Evolutionary conservation across 2,113 vertebrate species (phyloP).

Genomic region (Saccopteryx bilineata): DNA sequence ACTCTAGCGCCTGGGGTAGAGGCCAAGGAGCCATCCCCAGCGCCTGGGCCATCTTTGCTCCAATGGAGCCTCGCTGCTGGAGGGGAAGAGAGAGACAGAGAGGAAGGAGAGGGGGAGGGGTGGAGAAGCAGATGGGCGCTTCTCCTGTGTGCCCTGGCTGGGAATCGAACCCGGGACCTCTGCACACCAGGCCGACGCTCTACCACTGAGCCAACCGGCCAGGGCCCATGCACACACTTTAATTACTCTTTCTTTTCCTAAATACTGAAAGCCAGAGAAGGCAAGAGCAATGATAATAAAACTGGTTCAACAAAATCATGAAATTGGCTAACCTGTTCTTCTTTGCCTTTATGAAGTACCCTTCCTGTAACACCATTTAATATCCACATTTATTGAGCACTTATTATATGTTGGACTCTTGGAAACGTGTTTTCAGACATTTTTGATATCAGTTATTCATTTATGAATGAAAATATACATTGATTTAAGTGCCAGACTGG

Average conservation of each 20-base stretch:
- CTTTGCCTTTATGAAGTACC: not conserved
- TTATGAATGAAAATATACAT: not conserved
- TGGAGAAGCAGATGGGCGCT: no score
- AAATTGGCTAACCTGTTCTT: not conserved
- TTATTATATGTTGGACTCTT: not conserved
- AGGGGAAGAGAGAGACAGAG: no score
- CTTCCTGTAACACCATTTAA: slow-evolving; percentile 33
- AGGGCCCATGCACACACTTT: no score
- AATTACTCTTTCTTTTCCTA: slow-evolving; percentile 29
- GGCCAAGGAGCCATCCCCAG: no score
- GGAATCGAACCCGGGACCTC: no score
- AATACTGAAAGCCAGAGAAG: not conserved
- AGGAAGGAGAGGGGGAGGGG: no score
- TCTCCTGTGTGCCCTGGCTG: no score
- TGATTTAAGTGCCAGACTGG: not conserved
- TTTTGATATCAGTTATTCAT: slow-evolving; percentile 30
- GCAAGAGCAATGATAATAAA: not conserved
- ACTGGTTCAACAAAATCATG: not conserved
- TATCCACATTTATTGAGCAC: slow-evolving; percentile 20
- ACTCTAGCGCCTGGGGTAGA: no score
- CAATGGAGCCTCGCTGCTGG: no score
- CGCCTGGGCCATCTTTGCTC: no score
- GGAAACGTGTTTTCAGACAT: slow-evolving; percentile 12
- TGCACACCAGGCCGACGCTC: no score
- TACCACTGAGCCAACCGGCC: no score